Evolutionary conservation across 2,797 vertebrate genomes (phyloP), one percentile per base, ranked within the genome.

Genomic region (Chanos chanos): DNA sequence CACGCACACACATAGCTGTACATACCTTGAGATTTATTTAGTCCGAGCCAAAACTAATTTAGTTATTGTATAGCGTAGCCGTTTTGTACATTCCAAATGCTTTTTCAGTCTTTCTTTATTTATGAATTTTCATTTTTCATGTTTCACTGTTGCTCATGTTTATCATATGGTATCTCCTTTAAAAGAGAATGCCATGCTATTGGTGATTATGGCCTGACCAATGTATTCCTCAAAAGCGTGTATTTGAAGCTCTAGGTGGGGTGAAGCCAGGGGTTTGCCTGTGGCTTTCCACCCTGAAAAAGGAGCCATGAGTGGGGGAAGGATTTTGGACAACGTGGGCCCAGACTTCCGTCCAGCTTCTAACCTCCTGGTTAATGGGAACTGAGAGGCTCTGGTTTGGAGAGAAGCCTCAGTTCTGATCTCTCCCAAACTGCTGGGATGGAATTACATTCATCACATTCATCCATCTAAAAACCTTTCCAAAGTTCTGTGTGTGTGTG

Each of bases 271-370:
- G 15, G 37, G 53, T 25, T 56, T 28, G 18, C 53, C 12, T 72
- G 68, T 77, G 73, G 73, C 77, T 77, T 82, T 73, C 78, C 80
- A 60, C 79, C 75, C 78, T 76, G 77, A 71, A 75, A 80, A n/a
- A 74, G 68, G 76, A 83, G 50, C 74, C 37, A 62, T 30, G 72
- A 74, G 80, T 65, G 4, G 33, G 12, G 59, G 78, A 58, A 70
- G 70, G 70, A 70, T 64, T 81, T 78, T 85, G 77, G 81, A 82
- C 72, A 57, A 44, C n/a, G n/a, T 68, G 75, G 77, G 74, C 76
- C 62, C 61, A 0, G 43, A 72, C 73, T 75, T 66, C 64, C 8
- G 5, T 27, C 22, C 44, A 72, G 66, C 58, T 48, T 70, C 27
- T 4, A 70, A 62, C 55, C 36, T 64, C 72, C 66, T 61, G 65